Conservation (phyloP, 2,888 invertebrate species). For the Pachydiplax longipennis region DNA sequence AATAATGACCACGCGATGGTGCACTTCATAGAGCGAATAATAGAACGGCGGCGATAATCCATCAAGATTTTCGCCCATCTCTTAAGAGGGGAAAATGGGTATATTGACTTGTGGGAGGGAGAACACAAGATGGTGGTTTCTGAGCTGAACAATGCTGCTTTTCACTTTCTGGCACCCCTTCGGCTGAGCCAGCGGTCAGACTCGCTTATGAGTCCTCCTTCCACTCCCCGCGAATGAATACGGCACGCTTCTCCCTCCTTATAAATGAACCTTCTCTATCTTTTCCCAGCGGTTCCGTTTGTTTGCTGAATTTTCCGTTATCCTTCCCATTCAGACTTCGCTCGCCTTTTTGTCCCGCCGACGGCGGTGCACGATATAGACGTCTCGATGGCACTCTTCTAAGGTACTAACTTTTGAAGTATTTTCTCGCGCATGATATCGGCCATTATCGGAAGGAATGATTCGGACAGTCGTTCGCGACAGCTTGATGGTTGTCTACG, state of each 20-base stretch:
- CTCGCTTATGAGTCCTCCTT: background rate
- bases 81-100: background rate
- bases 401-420: too few species aligned
- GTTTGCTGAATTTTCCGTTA: too few species aligned
- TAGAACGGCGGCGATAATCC: background rate
- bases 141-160: background rate
- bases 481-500: too few species aligned
- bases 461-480: too few species aligned
- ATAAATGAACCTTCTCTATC: too few species aligned
- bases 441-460: too few species aligned
- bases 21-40: background rate
- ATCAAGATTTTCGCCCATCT: background rate
- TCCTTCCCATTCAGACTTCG: too few species aligned
- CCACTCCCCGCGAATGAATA: background rate
- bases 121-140: background rate
- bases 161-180: background rate
- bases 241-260: background rate
- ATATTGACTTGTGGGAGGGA: background rate
- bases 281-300: too few species aligned
- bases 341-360: too few species aligned
- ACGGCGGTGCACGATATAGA: too few species aligned
- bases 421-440: too few species aligned
- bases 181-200: background rate
- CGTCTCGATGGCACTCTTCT: too few species aligned
- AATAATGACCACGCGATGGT: background rate